Percentiles rank a stretch among this genome's conserved stretches.
These are phyloP conservation scores for Meriones unguiculatus DNA, from an alignment of 2,113 vertebrate genomes.

Conservation along the genomic window DNA sequence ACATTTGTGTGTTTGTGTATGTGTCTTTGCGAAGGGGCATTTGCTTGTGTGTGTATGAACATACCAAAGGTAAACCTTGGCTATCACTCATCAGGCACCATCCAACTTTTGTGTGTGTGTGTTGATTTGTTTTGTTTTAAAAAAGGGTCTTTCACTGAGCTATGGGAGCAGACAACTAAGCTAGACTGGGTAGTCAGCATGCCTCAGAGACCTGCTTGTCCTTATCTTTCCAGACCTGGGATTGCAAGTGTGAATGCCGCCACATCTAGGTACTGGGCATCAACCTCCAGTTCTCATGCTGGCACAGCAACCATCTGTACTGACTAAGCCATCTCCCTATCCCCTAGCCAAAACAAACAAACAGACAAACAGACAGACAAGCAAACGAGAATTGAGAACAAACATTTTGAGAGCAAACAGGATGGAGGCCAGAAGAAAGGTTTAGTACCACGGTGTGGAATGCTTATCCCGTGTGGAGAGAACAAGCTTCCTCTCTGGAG, in stretches of 20 bases:
- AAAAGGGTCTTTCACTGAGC: neutral
- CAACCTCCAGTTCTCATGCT: neutral
- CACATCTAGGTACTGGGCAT: neutral
- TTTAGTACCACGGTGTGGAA: neutral
- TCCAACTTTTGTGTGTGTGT: neutral
- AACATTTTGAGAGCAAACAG: conserved; percentile 3
- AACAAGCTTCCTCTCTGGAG: neutral
- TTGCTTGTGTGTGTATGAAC: neutral
- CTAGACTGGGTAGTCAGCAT: neutral
- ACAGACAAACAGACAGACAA: neutral
- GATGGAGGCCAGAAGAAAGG: neutral
- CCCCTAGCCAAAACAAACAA: neutral
- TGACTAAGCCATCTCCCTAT: no score
- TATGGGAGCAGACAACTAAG: neutral
- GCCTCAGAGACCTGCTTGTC: neutral
- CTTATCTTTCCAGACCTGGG: neutral
- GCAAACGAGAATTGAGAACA: neutral
- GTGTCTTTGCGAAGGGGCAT: neutral
- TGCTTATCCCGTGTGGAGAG: neutral
- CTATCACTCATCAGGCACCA: neutral
- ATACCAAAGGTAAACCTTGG: neutral
- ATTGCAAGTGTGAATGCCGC: neutral
- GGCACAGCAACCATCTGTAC: neutral
- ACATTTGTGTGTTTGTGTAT: neutral
- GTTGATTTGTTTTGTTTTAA: neutral